Evolutionary conservation across 2,888 invertebrate species (phyloP), one percentile per base, ranked within the genome.

Genomic region (Napeogenes sylphis): DNA sequence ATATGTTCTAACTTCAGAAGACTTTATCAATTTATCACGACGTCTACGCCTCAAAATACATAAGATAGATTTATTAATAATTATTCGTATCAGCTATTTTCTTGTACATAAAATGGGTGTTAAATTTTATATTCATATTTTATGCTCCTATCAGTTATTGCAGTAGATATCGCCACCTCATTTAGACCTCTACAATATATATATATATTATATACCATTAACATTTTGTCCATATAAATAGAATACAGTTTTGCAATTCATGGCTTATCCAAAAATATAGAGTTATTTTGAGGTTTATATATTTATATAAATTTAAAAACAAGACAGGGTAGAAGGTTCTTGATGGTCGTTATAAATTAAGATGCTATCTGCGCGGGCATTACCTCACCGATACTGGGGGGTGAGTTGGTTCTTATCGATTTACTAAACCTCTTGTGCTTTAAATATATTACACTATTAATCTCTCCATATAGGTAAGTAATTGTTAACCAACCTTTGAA

Each of bases 21-120:
- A 87, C 85, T 89, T 87, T 87, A 89, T 90, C 89, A 87, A 89
- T 90, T 87, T 84, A 78, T 80, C 79, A 78, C 82, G 75, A 82
- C 78, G 77, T 79, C 71, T 78, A 82, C 87, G 87, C 89, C 87
- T 84, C 81, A 77, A 82, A 83, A 85, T 78, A 76, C 79, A 76
- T 72, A 72, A 82, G 84, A 86, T 87, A 85, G 85, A 84, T 87
- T 86, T 85, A 87, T 86, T 88, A 86, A 84, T 87, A 82, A 55
- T 30, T 59, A 55, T 67, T 68, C 47, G 62, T 60, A 55, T 64
- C 62, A 61, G 56, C 62, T 57, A 56, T 62, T 60, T 45, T 55
- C 45, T 61, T 46, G 4, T 47, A 21, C n/a, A 42, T 10, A 42
- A 42, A 42, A 42, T 42, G 8, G 8, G 10, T 42, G 10, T 8